A percentile compares a stretch with the other conserved stretches of the same genome.
Evolutionary conservation across 1,140 invertebrate species (phyloP).

Genomic region (Prorops nasuta): DNA sequence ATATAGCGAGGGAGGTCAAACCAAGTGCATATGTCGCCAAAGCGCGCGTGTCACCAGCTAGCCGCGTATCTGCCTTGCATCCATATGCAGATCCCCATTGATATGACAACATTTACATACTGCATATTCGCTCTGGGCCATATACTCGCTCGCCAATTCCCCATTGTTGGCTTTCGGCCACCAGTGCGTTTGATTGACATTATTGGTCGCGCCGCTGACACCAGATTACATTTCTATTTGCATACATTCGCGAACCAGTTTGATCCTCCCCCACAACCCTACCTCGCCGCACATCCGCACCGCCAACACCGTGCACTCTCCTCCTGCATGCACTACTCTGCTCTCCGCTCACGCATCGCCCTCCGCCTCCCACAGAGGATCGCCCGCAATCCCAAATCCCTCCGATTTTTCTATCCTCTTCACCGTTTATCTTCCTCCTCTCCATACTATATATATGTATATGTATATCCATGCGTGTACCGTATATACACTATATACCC

Average conservation of each 20-base stretch:
- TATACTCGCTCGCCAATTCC: slow-evolving; percentile 52
- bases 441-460: too few species aligned
- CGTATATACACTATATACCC: too few species aligned
- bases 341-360: not conserved
- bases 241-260: slow-evolving; percentile 51
- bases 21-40: slow-evolving; percentile 45
- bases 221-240: slow-evolving; percentile 60
- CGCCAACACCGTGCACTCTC: not conserved
- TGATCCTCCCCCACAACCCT: slow-evolving; percentile 21
- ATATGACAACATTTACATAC: slow-evolving; percentile 60
- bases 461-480: too few species aligned
- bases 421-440: not conserved
- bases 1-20: too few species aligned
- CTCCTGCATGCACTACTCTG: not conserved
- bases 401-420: not conserved
- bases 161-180: slow-evolving; percentile 55
- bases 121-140: slow-evolving; percentile 56
- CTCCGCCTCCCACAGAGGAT: not conserved
- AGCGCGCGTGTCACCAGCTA: slow-evolving; percentile 39
- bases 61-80: slow-evolving; percentile 47
- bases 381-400: not conserved
- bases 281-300: not conserved
- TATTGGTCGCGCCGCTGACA: slow-evolving; percentile 57
- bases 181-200: slow-evolving; percentile 58
- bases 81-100: slow-evolving; percentile 57